Evolutionary conservation across 2,888 invertebrate species (phyloP).

Genomic region (Cremastinae sp.): DNA sequence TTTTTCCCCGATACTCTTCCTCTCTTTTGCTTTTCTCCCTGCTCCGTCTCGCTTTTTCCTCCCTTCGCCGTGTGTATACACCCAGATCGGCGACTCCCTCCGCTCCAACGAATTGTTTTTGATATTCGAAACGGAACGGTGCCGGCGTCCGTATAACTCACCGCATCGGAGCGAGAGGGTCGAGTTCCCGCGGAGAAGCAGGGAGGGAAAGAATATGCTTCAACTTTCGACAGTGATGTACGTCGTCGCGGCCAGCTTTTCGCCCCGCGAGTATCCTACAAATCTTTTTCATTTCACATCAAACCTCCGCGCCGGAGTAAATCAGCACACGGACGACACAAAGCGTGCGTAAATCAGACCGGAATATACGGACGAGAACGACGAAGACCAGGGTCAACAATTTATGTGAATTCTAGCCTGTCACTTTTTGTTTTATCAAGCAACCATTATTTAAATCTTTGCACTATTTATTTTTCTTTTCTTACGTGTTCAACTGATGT

Average conservation of each 20-base stretch:
- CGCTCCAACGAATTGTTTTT: slow-evolving; percentile 70
- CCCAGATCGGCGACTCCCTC: too few relatives aligned
- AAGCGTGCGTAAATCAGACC: slow-evolving; percentile 8
- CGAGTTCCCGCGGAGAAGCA: slow-evolving; percentile 28
- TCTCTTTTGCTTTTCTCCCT: slow-evolving; percentile 49
- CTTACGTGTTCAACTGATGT: background rate
- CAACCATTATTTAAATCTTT: background rate
- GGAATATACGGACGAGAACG: background rate
- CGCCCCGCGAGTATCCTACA: slow-evolving; percentile 26
- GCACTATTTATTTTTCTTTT: background rate
- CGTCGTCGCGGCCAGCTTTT: slow-evolving; percentile 43
- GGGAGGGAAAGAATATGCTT: slow-evolving; percentile 46
- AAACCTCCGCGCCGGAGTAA: slow-evolving; percentile 1
- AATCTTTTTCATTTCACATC: slow-evolving; percentile 51
- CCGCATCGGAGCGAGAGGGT: slow-evolving; percentile 49
- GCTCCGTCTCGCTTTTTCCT: slow-evolving; percentile 34
- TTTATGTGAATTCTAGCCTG: background rate
- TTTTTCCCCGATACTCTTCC: slow-evolving; percentile 39
- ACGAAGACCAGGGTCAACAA: slow-evolving; percentile 5
- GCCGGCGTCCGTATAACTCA: slow-evolving; percentile 57
- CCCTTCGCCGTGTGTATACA: slow-evolving; percentile 55
- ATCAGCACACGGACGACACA: slow-evolving; percentile 10
- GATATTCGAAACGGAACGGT: slow-evolving; percentile 74
- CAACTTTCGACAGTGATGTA: slow-evolving; percentile 59
- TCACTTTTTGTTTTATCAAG: background rate